Evolutionary conservation across 2,797 vertebrate species (phyloP).

Genomic region (Leuciscus waleckii): DNA sequence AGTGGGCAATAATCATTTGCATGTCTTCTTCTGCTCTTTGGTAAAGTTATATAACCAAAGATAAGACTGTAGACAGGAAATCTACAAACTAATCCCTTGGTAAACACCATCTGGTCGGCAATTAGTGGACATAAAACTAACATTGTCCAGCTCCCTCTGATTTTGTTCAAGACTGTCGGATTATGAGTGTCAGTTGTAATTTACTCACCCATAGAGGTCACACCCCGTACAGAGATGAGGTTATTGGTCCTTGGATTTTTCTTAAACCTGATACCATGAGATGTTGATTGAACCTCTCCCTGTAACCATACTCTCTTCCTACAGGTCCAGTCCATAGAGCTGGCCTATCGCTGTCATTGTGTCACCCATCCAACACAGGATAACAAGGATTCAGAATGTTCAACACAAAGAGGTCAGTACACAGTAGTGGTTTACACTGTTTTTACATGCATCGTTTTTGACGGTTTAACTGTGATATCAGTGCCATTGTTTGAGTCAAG

Average conservation of each 20-base stretch:
- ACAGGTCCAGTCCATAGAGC: constrained; percentile 31
- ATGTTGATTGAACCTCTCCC: constrained; percentile 36
- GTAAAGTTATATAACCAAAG: constrained; percentile 3
- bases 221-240: constrained; percentile 23
- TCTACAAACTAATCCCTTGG: constrained; percentile 21
- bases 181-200: constrained; percentile 15
- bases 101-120: constrained; percentile 16
- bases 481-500: too few species aligned
- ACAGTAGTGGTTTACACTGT: not conserved
- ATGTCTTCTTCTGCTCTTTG: not conserved
- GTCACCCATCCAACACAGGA: constrained; percentile 32
- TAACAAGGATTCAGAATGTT: constrained; percentile 45
- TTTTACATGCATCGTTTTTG: not conserved
- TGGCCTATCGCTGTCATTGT: constrained; percentile 38
- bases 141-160: not conserved
- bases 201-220: constrained; percentile 6
- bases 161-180: constrained; percentile 11
- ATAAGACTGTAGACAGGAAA: not conserved
- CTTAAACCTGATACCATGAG: constrained; percentile 44
- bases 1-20: not conserved
- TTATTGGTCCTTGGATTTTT: constrained; percentile 31
- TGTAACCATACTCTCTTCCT: constrained; percentile 48
- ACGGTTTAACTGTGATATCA: not conserved
- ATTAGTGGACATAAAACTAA: constrained; percentile 17
- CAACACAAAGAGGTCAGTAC: constrained; percentile 48